Evolutionary conservation across 2,113 vertebrate species (phyloP), one percentile per base, ranked within the genome.

Genomic region (Brienomyrus brachyistius): DNA sequence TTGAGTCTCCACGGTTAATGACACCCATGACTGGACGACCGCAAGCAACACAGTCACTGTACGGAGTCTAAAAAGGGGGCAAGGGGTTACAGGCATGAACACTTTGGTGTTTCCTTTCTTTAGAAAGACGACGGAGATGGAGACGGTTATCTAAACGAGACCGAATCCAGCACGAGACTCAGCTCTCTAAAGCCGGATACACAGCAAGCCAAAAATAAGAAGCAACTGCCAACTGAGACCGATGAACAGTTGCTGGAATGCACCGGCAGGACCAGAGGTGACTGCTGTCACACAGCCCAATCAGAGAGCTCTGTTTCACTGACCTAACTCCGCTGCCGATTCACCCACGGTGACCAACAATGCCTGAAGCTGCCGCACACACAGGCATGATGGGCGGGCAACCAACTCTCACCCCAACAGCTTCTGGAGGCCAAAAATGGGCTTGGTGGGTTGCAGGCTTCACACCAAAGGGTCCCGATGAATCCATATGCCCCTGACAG

Each of bases 1-100:
- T 85, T 90, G 91, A 56, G 93, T 94, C 93, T 91, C 93, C 92
- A 50, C 93, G 93, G 94, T 90, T 94, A 56, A 56, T 56, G 94
- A 94, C 90, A 83, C 89, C 91, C 90, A 87, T 90, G 90, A 66
- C 88, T 27, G 86, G 85, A 90, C 70, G 82, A 54, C 66, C 89
- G 74, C 74, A 80, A 90, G 91, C 56, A 93, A 91, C 88, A 91
- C 89, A 59, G 13, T 10, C 19, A n/a, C 43, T 17, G 35, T 17
- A 45, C 43, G 17, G 43, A 23, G 62, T 31, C 31, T 48, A 47
- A 48, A 84, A 84, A 43, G 43, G 40, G 7, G 21, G 23, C 5
- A 8, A 43, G 43, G 21, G 23, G 19, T 10, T 47, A 84, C 5
- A n/a, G 2, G 35, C 17, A n/a, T 48, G 2, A 13, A 48, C 15